Percentiles rank a stretch among this genome's conserved stretches.
Evolutionary conservation across 2,888 invertebrate genomes (phyloP).

Genomic region (Nomada lathburiana): DNA sequence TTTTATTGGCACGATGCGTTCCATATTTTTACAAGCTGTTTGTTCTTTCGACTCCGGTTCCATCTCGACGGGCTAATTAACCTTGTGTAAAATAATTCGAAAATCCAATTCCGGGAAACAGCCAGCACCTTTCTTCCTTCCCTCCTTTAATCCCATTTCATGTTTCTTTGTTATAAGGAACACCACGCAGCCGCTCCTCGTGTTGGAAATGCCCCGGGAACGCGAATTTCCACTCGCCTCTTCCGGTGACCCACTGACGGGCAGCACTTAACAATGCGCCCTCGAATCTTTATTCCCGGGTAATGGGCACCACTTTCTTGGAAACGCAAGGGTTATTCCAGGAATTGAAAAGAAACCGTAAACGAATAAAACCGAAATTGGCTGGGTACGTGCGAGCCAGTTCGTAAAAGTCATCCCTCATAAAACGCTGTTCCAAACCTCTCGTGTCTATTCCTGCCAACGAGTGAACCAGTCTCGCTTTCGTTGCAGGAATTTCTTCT

Average conservation of each 20-base stretch:
- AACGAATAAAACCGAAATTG: slow-evolving; percentile 74
- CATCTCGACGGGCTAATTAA: slow-evolving; percentile 43
- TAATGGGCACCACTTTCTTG: slow-evolving; percentile 63
- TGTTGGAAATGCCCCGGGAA: slow-evolving; percentile 28
- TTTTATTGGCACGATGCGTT: slow-evolving; percentile 8
- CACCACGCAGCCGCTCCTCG: neutral
- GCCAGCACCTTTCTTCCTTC: slow-evolving; percentile 1
- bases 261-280: slow-evolving; percentile 15
- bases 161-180: slow-evolving; percentile 33
- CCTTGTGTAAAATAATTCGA: slow-evolving; percentile 49
- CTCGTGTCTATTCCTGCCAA: neutral
- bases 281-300: slow-evolving; percentile 64
- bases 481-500: slow-evolving; percentile 32
- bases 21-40: slow-evolving; percentile 55
- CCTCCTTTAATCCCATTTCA: slow-evolving; percentile 61
- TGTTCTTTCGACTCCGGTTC: neutral
- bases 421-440: slow-evolving; percentile 42
- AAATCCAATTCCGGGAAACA: slow-evolving; percentile 64
- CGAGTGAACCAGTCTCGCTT: slow-evolving; percentile 2
- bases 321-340: slow-evolving; percentile 77
- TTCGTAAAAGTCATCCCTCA: slow-evolving; percentile 65
- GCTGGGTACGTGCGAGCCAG: slow-evolving; percentile 27
- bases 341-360: slow-evolving; percentile 64
- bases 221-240: slow-evolving; percentile 14
- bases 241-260: slow-evolving; percentile 17